Evolutionary conservation across 1,140 invertebrate species (phyloP), one percentile per base, ranked within the genome.

Genomic region (Bicyclus anynana): DNA sequence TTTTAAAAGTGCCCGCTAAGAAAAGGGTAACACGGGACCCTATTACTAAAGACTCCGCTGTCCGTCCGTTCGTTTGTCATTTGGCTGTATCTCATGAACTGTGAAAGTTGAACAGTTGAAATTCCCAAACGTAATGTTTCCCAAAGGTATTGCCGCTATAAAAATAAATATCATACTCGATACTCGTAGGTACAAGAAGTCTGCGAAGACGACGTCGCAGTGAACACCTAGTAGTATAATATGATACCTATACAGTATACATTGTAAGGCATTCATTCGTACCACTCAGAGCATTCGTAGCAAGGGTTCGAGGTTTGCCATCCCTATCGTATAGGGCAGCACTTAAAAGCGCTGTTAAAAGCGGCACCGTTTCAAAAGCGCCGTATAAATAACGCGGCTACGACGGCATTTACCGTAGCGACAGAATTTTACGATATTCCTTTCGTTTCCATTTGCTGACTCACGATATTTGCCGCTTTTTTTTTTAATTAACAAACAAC

Each of bases 331-430:
- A 69, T 69, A 62, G 67, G 69, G 69, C 72, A 77, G 79, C 81
- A 84, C 78, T 84, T 87, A 84, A 84, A 86, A 82, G 60, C 80
- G 72, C 76, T 76, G 80, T 84, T 84, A 84, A 82, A 84, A 84
- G 77, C 74, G 77, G 72, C 64, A 77, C 65, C 72, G 72, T 77
- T 78, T 83, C 75, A 78, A 84, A 81, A 79, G 78, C 75, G 53
- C 58, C 77, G 68, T 82, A 84, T 84, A 86, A 86, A 87, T 84
- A 84, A 84, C 79, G 67, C 74, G 70, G 63, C 40, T 53, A 70
- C 70, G 67, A 70, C 67, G 77, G 73, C 72, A 70, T 80, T 82
- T 83, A 83, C 70, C 68, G 69, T 73, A 65, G 67, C 67, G 72
- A 75, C 74, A 65, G 75, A 78, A 80, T 84, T 78, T 76, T 72